Evolutionary conservation across 2,797 vertebrate species (phyloP).

Genomic region (Protonibea diacanthus): DNA sequence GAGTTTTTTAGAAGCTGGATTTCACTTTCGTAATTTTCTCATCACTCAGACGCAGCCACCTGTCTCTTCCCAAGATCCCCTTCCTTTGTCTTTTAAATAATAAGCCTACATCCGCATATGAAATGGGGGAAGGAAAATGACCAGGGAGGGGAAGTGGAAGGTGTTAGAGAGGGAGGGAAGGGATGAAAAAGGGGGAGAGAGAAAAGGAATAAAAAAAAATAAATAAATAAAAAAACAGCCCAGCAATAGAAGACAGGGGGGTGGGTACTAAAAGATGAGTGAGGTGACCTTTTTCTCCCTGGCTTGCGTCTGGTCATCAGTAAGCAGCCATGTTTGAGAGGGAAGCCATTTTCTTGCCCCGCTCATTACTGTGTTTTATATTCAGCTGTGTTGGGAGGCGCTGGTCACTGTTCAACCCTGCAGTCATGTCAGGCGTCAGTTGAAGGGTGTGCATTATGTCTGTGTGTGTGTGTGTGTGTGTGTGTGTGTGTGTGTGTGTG

Average conservation of each 20-base stretch:
- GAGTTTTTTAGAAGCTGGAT: slow-evolving; percentile 73
- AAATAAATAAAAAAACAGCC: not conserved
- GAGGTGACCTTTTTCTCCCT: slow-evolving; percentile 83
- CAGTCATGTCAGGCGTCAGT: slow-evolving; percentile 80
- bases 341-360: slow-evolving; percentile 85
- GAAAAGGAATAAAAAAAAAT: slow-evolving; percentile 23
- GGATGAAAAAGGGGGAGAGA: slow-evolving; percentile 50
- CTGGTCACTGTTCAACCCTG: slow-evolving; percentile 78
- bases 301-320: slow-evolving; percentile 71
- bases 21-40: slow-evolving; percentile 85
- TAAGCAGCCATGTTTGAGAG: slow-evolving; percentile 84
- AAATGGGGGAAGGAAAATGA: slow-evolving; percentile 66
- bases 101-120: slow-evolving; percentile 78
- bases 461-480: slow-evolving; percentile 29
- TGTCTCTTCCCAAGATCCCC: slow-evolving; percentile 81
- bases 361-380: slow-evolving; percentile 85
- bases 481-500: slow-evolving; percentile 28
- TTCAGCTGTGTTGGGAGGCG: slow-evolving; percentile 80
- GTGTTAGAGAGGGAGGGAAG: slow-evolving; percentile 61
- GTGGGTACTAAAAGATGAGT: slow-evolving; percentile 67
- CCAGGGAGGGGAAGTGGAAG: slow-evolving; percentile 73
- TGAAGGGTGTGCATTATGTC: slow-evolving; percentile 70
- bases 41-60: slow-evolving; percentile 83
- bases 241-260: slow-evolving; percentile 48
- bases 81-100: slow-evolving; percentile 87